A percentile compares a stretch with the other conserved stretches of the same genome.
Conservation (phyloP, 2,797 vertebrate species). For the Onychomys arenicola region DNA sequence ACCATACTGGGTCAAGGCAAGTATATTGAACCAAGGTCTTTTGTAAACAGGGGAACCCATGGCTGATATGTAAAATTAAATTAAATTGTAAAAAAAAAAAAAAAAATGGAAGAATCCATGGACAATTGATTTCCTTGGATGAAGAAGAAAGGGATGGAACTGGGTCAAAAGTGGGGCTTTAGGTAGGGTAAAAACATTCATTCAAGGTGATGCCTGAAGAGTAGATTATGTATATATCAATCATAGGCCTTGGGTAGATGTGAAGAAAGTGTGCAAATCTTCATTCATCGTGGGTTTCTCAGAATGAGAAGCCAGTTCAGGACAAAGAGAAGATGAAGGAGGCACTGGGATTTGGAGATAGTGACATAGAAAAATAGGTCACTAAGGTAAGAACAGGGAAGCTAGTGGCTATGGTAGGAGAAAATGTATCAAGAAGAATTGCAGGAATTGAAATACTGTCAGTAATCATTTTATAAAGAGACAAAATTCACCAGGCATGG, state of each 20-base stretch:
- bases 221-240: not conserved
- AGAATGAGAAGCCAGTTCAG: not conserved
- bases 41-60: no score
- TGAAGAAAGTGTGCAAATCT: not conserved
- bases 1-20: no score
- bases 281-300: not conserved
- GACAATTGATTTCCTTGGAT: not conserved
- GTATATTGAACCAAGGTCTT: no score
- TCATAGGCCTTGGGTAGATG: rapidly evolving
- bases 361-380: not conserved
- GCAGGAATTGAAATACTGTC: not conserved
- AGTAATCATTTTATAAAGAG: not conserved
- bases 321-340: not conserved
- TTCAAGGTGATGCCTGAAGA: not conserved
- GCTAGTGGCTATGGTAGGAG: not conserved
- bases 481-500: not conserved
- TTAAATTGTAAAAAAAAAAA: no score
- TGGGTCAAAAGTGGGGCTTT: not conserved
- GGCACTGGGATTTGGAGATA: not conserved
- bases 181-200: not conserved
- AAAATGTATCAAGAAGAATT: not conserved
- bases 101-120: not conserved
- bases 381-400: not conserved
- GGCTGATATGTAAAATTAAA: no score
- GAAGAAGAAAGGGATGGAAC: not conserved